phyloP scores from a whole-genome alignment of 2,888 invertebrate genomes.

The Brachypalpus laphriformis region DNA sequence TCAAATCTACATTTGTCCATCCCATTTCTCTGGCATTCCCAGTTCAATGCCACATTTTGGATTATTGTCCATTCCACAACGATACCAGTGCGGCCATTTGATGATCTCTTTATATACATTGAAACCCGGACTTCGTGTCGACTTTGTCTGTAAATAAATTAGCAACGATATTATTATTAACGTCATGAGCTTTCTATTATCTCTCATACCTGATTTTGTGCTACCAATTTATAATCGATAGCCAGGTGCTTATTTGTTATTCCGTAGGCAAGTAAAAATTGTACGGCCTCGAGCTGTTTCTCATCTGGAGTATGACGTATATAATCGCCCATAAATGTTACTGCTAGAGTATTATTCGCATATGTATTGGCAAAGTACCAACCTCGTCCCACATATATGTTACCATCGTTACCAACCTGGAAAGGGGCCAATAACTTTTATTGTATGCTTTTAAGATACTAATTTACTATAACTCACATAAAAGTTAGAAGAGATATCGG shows the following conservation, averaged over 20 bases:
- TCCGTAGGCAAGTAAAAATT: slow-evolving; percentile 82
- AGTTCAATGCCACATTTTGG: slow-evolving; percentile 80
- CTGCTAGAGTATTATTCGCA: slow-evolving; percentile 83
- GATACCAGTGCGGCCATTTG: slow-evolving; percentile 83
- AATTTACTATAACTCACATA: slow-evolving; percentile 78
- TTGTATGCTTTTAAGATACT: neutral
- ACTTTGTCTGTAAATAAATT: slow-evolving; percentile 79
- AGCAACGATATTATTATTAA: slow-evolving; percentile 9
- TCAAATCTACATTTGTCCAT: slow-evolving; percentile 75
- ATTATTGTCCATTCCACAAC: slow-evolving; percentile 78
- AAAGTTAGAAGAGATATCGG: slow-evolving; percentile 83
- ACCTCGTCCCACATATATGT: slow-evolving; percentile 84
- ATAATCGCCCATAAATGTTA: slow-evolving; percentile 84
- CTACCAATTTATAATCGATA: slow-evolving; percentile 83
- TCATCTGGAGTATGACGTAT: slow-evolving; percentile 81
- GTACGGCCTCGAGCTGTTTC: slow-evolving; percentile 83
- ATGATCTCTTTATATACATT: slow-evolving; percentile 83
- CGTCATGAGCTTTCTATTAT: slow-evolving; percentile 18
- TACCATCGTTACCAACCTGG: slow-evolving; percentile 85
- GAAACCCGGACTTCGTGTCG: slow-evolving; percentile 84
- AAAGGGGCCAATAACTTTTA: neutral
- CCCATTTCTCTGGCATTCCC: slow-evolving; percentile 79
- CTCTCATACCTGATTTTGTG: slow-evolving; percentile 83
- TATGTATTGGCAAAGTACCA: slow-evolving; percentile 84
- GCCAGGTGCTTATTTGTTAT: slow-evolving; percentile 82